These are phyloP conservation scores for Carpatolechia fugitivella DNA, from an alignment of 2,888 invertebrate species.

Conservation along the genomic window DNA sequence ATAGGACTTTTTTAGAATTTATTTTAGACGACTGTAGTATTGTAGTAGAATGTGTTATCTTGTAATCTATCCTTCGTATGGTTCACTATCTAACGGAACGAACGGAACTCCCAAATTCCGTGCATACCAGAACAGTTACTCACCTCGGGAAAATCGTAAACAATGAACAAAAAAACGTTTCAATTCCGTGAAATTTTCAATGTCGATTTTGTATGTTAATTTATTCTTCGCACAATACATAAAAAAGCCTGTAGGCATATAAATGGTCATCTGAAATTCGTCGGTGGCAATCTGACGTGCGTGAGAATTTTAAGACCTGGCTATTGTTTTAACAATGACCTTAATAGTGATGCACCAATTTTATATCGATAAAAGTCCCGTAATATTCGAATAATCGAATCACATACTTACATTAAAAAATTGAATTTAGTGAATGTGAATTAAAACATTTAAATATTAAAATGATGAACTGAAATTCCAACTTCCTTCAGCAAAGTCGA, in stretches of 20 bases:
- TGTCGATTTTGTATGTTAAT: conserved; percentile 27
- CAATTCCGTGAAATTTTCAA: conserved; percentile 13
- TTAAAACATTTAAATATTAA: no score
- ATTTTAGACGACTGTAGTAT: no score
- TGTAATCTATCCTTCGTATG: background rate
- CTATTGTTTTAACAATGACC: conserved; percentile 27
- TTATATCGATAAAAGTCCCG: conserved; percentile 18
- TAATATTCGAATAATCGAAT: background rate
- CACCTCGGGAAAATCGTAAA: conserved; percentile 9
- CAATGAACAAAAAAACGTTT: conserved; percentile 4
- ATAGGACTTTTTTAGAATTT: no score
- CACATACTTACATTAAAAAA: no score
- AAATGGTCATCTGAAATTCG: conserved; percentile 30
- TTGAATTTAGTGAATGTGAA: no score
- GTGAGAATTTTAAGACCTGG: conserved; percentile 34
- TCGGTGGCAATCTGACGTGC: conserved; percentile 34
- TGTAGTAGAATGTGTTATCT: no score
- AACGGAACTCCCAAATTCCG: background rate
- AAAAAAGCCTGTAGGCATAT: conserved; percentile 26
- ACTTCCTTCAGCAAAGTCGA: no score
- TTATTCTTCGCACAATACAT: conserved; percentile 23
- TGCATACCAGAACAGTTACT: conserved; percentile 6
- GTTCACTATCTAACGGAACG: background rate
- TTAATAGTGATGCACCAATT: conserved; percentile 23
- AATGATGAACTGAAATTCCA: no score